Base-by-base conservation (phyloP, 1,140 invertebrate species). In the Drosophila pandora region DNA sequence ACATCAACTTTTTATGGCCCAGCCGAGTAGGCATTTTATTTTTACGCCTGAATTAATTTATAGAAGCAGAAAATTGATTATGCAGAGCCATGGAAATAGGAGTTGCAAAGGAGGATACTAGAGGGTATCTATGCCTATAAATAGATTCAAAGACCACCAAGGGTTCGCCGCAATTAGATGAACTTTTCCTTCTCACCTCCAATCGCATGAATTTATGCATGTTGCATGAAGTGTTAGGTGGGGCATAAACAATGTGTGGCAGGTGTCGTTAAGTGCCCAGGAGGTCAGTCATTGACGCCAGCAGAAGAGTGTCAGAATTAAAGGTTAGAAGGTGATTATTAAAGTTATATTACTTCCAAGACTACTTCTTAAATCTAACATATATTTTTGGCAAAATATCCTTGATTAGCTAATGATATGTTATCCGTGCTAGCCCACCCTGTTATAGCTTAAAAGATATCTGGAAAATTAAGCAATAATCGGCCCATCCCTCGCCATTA, bases 41-140 rank as follows among this genome's bases (percentile, higher is more conserved):
- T 81, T 73, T 62, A 81, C 76, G 61, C 41, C 37, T 64, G 63
- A 76, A 75, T 80, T 74, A 79, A 79, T 79, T 68, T 71, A 68
- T 71, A 68, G 70, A 70, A 28, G 5, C 25, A 5, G 72, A 62
- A 70, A 83, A 84, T 83, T 84, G 70, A 84, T 84, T 83, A 83
- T 83, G 80, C 71, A 83, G 72, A 68, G 55, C 65, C 68, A 74
- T 73, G 67, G 60, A 61, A 61, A 45, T 62, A n/a, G 10, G 17
- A 52, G 34, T 28, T 12, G 17, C 32, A 22, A 34, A 13, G 13
- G 32, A n/a, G 23, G 34, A 17, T 17, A 17, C 17, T 17, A 17
- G 17, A 17, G 17, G 17, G 17, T 17, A 17, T 17, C 17, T 17
- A 17, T 17, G 30, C 48, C 79, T 82, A 82, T 82, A 70, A 83